These are phyloP conservation scores for Fregata magnificens DNA, from an alignment of 2,113 vertebrate genomes.

Conservation along the genomic window DNA sequence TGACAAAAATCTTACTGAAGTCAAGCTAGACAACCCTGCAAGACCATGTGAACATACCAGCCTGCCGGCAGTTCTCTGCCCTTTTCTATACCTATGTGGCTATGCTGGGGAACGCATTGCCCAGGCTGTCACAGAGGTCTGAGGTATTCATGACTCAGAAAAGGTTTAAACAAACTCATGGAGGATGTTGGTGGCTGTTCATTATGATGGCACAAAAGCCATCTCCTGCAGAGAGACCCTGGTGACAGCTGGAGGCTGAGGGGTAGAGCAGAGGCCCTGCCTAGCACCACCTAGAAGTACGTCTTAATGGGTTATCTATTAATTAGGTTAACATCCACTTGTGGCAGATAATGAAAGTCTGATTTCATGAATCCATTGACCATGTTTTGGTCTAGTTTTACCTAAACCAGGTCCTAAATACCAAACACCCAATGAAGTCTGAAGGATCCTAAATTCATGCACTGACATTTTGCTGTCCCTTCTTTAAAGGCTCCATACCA, in stretches of 20 bases:
- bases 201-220: not conserved
- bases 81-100: not conserved
- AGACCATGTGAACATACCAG: not conserved
- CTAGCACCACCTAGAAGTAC: not conserved
- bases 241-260: not conserved
- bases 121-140: not conserved
- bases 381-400: not conserved
- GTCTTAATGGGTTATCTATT: not conserved
- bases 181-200: not conserved
- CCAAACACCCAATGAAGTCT: not conserved
- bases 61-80: not conserved
- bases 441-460: not conserved
- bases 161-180: not conserved
- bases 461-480: not conserved
- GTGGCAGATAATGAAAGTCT: not conserved
- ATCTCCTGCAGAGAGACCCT: not conserved
- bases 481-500: not conserved
- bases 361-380: not conserved
- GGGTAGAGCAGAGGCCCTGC: not conserved
- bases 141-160: not conserved
- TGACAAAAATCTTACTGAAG: not conserved
- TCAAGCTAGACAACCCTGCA: not conserved
- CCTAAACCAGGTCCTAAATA: not conserved
- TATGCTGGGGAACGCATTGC: fast-evolving
- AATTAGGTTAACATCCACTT: not conserved